Evolutionary conservation across 2,797 vertebrate genomes (phyloP), one percentile per base, ranked within the genome.

Genomic region (Rallus crepitans): DNA sequence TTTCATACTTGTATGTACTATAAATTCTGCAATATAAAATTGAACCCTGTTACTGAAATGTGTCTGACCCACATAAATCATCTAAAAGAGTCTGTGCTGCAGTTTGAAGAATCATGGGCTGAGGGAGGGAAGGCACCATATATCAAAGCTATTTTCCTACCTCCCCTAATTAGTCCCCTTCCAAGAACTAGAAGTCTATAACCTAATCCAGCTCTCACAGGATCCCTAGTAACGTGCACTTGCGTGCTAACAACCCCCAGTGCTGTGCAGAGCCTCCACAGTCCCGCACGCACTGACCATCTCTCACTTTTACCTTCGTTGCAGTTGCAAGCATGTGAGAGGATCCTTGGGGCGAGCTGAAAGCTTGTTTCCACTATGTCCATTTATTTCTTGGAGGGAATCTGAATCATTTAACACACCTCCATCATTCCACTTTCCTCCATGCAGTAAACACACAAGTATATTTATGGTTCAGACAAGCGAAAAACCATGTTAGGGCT

Each of bases 321-420:
- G 33, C 28, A 30, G 31, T 37, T 3, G 0, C 48, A 39, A 12
- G 2, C 35, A 35, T 1, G 0, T 7, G 9, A 63, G 37, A 35
- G 23, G 20, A 35, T 27, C 18, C n/a, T 59, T 23, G 15, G 10
- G 6, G 33, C 40, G 4, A 73, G 31, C 11, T 28, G 30, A 39
- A 30, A 73, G 18, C 37, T 82, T 53, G 18, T 59, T 82, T 73
- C 14, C 10, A 7, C 28, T 10, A 9, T 3, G 11, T 35, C 16
- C 27, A 19, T 39, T 72, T 61, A 42, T 12, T 61, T 78, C 48
- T 45, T 7, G 6, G n/a, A 66, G 37, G 9, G 14, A 50, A 14
- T 21, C 11, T 60, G 31, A 56, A 28, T 21, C 20, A 16, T 78
- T 78, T 31, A 52, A 39, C 27, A 20, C 21, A 39, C 12, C 20